Conservation (phyloP, 1,140 invertebrate genomes). For the Brachionus rubens region DNA sequence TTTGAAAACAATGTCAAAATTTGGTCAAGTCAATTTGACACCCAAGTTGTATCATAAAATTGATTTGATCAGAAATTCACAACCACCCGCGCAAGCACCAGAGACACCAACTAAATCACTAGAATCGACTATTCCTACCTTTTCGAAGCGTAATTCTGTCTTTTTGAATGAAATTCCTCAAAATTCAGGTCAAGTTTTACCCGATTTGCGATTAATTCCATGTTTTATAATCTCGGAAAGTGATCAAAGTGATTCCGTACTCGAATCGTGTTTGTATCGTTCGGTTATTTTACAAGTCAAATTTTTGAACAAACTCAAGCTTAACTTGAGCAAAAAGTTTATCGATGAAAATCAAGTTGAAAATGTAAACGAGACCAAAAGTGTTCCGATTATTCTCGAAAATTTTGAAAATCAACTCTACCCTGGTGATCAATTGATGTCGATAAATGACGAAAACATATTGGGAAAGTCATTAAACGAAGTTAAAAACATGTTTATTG, state of each 20-base stretch:
- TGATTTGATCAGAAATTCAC: background rate
- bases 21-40: slow-evolving; percentile 1
- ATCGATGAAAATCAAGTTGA: background rate
- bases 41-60: slow-evolving; percentile 4
- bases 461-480: background rate
- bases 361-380: background rate
- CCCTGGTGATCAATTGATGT: background rate
- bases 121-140: background rate
- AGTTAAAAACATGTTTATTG: background rate
- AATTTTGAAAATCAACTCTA: background rate
- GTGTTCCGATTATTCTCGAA: background rate
- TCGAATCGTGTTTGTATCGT: background rate
- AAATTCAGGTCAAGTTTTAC: background rate
- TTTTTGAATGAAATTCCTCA: background rate
- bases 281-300: background rate
- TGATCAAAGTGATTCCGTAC: background rate
- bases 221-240: background rate
- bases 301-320: background rate
- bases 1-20: slow-evolving; percentile 33
- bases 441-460: slow-evolving; percentile 2
- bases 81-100: background rate
- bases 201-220: background rate
- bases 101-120: background rate
- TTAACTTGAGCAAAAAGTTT: background rate
- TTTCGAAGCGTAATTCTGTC: slow-evolving; percentile 20